Conservation (phyloP, 92 coral and sea anemone genomes). For the Phymanthus crucifer region DNA sequence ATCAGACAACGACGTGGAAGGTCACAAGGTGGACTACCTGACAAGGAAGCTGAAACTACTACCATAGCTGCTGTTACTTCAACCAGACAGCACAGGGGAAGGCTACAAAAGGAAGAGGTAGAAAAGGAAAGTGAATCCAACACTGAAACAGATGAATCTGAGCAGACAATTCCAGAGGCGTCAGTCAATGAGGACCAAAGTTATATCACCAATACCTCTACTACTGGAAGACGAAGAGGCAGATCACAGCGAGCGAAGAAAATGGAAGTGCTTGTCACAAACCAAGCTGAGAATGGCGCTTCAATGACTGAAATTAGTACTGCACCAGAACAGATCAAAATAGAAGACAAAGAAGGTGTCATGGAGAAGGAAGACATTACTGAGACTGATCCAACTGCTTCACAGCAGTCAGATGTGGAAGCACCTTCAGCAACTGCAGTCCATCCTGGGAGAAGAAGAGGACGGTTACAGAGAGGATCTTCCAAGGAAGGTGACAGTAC, state of each 20-base stretch:
- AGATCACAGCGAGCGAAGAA: neutral
- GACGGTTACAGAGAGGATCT: neutral
- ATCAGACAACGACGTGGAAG: constrained; percentile 18
- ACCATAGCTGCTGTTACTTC: neutral
- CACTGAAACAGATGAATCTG: neutral
- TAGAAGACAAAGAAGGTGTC: neutral
- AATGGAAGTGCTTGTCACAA: neutral
- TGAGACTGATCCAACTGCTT: neutral
- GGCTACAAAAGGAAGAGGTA: constrained; percentile 18
- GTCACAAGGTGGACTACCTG: neutral
- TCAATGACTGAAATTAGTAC: no score
- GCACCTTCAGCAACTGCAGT: no score
- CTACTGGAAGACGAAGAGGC: constrained; percentile 22
- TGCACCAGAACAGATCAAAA: no score
- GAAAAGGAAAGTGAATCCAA: constrained; percentile 12
- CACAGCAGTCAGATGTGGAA: neutral
- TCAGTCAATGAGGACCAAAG: neutral
- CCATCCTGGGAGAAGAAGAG: constrained; percentile 5
- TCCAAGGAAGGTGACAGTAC: neutral
- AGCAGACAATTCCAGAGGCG: neutral
- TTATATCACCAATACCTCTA: no score
- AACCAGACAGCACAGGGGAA: constrained; percentile 2
- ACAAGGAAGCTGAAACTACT: constrained; percentile 16
- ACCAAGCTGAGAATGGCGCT: neutral
- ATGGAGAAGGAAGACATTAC: neutral